phyloP scores from a whole-genome alignment of 2,113 vertebrate genomes.

The Eretmochelys imbricata region DNA sequence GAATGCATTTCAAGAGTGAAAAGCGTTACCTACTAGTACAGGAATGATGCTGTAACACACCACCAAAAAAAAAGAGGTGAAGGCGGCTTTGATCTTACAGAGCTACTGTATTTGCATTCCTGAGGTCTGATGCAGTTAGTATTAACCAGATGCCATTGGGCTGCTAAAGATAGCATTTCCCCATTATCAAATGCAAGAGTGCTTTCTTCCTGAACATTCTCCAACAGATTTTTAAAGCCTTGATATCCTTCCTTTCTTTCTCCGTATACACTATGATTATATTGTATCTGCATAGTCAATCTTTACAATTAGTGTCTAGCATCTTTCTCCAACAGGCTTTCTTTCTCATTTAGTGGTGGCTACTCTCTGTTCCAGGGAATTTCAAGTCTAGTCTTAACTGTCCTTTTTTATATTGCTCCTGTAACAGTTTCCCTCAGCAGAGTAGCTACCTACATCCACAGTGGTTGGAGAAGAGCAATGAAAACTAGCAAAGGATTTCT shows the following conservation, averaged over 20 bases:
- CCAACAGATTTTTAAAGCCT: slow-evolving; percentile 33
- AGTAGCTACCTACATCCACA: not conserved
- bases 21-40: slow-evolving; percentile 50
- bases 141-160: slow-evolving; percentile 34
- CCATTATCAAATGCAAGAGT: not conserved
- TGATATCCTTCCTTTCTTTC: slow-evolving; percentile 53
- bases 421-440: not conserved
- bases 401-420: not conserved
- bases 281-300: slow-evolving; percentile 3
- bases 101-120: slow-evolving; percentile 43
- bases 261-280: not conserved
- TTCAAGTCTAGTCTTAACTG: not conserved
- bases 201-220: slow-evolving; percentile 42
- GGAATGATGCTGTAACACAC: slow-evolving; percentile 39
- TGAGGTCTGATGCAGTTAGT: slow-evolving; percentile 12
- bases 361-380: not conserved
- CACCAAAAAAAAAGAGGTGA: not conserved
- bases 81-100: slow-evolving; percentile 39
- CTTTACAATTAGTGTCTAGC: not conserved
- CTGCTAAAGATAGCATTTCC: slow-evolving; percentile 36
- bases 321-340: not conserved
- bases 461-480: not conserved
- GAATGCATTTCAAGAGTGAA: slow-evolving; percentile 39
- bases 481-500: not conserved
- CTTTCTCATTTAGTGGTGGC: not conserved